These are phyloP conservation scores for Diarsia mendica DNA, from an alignment of 2,888 invertebrate species.

Conservation along the genomic window DNA sequence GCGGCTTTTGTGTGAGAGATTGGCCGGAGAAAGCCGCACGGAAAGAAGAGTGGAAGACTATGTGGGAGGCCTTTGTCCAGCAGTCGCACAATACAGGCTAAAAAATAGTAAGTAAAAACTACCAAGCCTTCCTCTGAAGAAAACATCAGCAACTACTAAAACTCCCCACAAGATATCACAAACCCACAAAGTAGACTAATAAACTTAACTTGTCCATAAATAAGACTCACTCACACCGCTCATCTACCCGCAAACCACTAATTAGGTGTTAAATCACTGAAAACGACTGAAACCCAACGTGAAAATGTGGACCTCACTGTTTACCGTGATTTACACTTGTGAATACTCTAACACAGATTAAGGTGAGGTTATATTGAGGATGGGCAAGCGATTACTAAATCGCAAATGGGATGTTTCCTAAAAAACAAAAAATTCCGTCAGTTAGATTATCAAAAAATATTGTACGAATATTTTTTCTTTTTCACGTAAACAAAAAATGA, in stretches of 20 bases:
- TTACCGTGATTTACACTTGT: conserved; percentile 86
- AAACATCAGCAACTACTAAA: neutral
- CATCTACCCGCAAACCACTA: conserved; percentile 80
- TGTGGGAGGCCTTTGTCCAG: too few species aligned
- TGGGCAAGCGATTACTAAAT: conserved; percentile 38
- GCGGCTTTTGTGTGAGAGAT: too few species aligned
- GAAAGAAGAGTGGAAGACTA: too few species aligned
- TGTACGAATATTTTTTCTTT: too few species aligned
- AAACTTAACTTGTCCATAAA: conserved; percentile 53
- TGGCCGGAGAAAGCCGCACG: too few species aligned
- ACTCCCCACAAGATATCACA: conserved; percentile 3
- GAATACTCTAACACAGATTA: conserved; percentile 74
- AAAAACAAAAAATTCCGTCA: too few species aligned
- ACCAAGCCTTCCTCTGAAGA: too few species aligned
- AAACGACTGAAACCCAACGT: conserved; percentile 78
- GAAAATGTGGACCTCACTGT: conserved; percentile 76
- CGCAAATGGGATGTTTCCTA: too few species aligned
- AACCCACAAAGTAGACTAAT: conserved; percentile 22
- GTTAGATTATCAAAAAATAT: too few species aligned
- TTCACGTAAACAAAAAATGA: too few species aligned
- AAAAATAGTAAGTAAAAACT: too few species aligned
- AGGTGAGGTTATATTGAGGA: conserved; percentile 39
- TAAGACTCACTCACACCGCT: conserved; percentile 62
- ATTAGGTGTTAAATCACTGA: conserved; percentile 89
- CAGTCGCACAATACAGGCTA: too few species aligned